Base-by-base conservation (phyloP, 2,888 invertebrate genomes). In the Meiosimyza decipiens region DNA sequence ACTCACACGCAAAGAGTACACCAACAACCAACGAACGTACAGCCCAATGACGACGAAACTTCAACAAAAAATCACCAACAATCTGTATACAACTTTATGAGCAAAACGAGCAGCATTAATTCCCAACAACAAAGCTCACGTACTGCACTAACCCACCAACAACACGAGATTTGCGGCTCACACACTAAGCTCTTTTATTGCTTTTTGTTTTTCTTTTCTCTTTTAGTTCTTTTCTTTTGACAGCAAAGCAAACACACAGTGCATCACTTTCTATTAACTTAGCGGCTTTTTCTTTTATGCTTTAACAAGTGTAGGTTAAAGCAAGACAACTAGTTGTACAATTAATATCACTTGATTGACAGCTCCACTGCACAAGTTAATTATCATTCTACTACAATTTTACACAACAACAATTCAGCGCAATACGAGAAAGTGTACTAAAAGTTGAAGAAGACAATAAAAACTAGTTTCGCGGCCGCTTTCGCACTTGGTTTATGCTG, bases 381-480 rank as follows among this genome's bases (percentile, higher is more conserved):
- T 33, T 40, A 55, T 28, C 69, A 76, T 75, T 79, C 79, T 78
- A 78, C 75, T 80, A 77, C 80, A 78, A 80, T 79, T 79, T 79
- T 79, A 79, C 74, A 73, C 75, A 70, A 70, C 63, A 63, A 60
- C 59, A 62, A 69, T 18, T 62, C 54, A 52, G 18, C 55, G 15
- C 18, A 49, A 22, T 33, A 28, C 51, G 54, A 40, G 54, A 70
- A 63, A 70, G 67, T 67, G 67, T 67, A 70, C 49, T 63, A 71
- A 74, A 62, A 71, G 67, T 54, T 64, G 64, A 73, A 74, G 76
- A 75, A 67, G 71, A 76, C 72, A 77, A 78, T 74, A 77, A 76
- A 74, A 78, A 79, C 77, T 76, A 71, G 78, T 77, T 78, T 78
- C 74, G 77, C 75, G 73, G 74, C 73, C 73, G 71, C 63, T 64